A percentile compares a stretch with the other conserved stretches of the same genome.
These are phyloP conservation scores for Drosophila kohkoa DNA, from an alignment of 1,140 invertebrate species.

Conservation along the genomic window DNA sequence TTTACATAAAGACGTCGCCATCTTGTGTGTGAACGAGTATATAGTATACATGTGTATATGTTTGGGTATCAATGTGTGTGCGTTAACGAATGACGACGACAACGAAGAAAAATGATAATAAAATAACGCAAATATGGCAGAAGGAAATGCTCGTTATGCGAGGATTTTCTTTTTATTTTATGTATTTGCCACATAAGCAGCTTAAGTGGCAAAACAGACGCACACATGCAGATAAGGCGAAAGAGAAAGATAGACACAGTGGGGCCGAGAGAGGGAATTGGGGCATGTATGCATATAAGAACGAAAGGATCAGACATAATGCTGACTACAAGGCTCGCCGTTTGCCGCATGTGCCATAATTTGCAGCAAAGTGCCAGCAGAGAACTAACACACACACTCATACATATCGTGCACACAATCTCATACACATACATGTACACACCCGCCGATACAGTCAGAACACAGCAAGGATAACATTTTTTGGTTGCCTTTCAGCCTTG, in stretches of 20 bases:
- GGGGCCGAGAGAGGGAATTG: conserved; percentile 17
- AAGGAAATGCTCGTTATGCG: conserved; percentile 77
- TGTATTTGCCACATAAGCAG: conserved; percentile 80
- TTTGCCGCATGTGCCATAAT: conserved; percentile 76
- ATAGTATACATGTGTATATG: background rate
- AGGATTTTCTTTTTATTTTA: conserved; percentile 81
- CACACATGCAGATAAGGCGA: conserved; percentile 1
- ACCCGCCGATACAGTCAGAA: conserved; percentile 2
- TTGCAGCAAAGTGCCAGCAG: conserved; percentile 71
- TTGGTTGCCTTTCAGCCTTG: conserved; percentile 58
- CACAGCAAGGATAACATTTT: conserved; percentile 72
- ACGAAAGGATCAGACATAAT: conserved; percentile 76
- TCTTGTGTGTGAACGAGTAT: conserved; percentile 47
- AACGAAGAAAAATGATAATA: conserved; percentile 76
- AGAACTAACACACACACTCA: conserved; percentile 49
- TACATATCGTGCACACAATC: conserved; percentile 5
- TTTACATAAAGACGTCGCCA: conserved; percentile 40
- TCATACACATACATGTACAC: conserved; percentile 28
- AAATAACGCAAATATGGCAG: conserved; percentile 84
- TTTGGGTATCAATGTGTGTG: conserved; percentile 8
- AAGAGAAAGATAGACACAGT: conserved; percentile 29
- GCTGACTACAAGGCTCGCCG: conserved; percentile 50
- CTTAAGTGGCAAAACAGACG: conserved; percentile 70
- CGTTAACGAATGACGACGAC: conserved; percentile 37
- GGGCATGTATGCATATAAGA: conserved; percentile 46